Base-by-base conservation (phyloP, 1,140 invertebrate genomes). In the Eupeodes corollae region DNA sequence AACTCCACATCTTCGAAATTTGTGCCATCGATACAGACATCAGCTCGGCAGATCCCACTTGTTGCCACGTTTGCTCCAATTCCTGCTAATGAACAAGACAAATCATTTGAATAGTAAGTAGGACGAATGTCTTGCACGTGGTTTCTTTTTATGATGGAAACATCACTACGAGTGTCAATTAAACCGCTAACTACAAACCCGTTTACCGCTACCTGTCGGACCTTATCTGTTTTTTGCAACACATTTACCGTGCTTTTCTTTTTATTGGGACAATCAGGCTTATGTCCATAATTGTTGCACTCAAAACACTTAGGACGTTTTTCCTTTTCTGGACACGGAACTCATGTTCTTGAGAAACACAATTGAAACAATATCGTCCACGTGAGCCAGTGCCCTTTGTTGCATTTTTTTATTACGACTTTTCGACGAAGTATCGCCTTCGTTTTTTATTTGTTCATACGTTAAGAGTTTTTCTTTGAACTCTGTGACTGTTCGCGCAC, bases 231-330 rank as follows among this genome's bases (percentile, higher is more conserved):
- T 16, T 40, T 40, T 40, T 8, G 13, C 38, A 40, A 14, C 15
- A 40, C 8, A 12, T 10, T 42, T 9, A 21, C 30, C 10, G 34
- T 39, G 6, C 5, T 46, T n/a, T n/a, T n/a, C n/a, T n/a, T n/a
- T n/a, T n/a, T n/a, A 9, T 39, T 46, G 6, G 44, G 26, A 39
- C 26, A 46, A 9, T 46, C 32, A 6, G 44, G 8, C 16, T 35
- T 40, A 40, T 52, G 51, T 2, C 51, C 51, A 32, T 50, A 44
- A 41, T 45, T 45, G 42, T 57, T 53, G 40, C 57, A 59, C 13
- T 42, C 50, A 42, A 61, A 59, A 39, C 53, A 59, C 45, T 57
- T 56, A 13, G 53, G 38, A 14, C 56, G 54, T 44, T 57, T 57
- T 0, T 6, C 15, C 35, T 42, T 47, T 11, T 49, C 33, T 39